A percentile compares a stretch with the other conserved stretches of the same genome.
phyloP scores from a whole-genome alignment of 2,113 vertebrate genomes.

The Aptenodytes forsteri region DNA sequence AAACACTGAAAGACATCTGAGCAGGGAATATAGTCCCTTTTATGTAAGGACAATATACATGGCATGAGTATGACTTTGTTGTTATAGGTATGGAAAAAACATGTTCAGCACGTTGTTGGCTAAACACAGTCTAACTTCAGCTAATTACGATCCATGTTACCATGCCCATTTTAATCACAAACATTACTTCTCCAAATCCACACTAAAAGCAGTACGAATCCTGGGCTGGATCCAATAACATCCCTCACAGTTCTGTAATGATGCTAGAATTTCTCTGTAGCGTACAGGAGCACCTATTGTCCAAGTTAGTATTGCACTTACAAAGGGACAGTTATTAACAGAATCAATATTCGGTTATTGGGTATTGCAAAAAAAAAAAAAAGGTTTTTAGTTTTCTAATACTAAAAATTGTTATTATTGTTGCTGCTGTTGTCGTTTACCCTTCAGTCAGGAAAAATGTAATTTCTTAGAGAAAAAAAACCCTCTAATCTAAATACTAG shows the following conservation, averaged over 20 bases:
- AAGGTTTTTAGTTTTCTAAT: not conserved
- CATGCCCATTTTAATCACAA: not conserved
- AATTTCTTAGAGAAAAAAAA: not conserved
- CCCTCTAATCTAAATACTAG: not conserved
- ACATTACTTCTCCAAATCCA: not conserved
- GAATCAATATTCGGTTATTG: not conserved
- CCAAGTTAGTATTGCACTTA: not conserved
- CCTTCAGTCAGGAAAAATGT: not conserved
- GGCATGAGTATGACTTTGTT: not conserved
- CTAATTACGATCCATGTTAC: not conserved
- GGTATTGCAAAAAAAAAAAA: not conserved
- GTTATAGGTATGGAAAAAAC: not conserved
- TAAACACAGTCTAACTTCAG: not conserved
- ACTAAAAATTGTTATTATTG: not conserved
- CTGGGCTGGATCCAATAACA: not conserved
- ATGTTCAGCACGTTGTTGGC: rapidly evolving
- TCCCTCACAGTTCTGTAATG: not conserved
- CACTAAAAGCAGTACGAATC: not conserved
- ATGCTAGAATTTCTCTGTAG: not conserved
- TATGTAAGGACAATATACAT: not conserved
- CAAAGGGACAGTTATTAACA: not conserved
- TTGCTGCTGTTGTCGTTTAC: not conserved
- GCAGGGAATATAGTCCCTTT: not conserved
- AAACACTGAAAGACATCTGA: not conserved
- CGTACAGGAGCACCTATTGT: not conserved